Conservation (phyloP, 2,797 vertebrate species). For the Epinephelus malabaricus region DNA sequence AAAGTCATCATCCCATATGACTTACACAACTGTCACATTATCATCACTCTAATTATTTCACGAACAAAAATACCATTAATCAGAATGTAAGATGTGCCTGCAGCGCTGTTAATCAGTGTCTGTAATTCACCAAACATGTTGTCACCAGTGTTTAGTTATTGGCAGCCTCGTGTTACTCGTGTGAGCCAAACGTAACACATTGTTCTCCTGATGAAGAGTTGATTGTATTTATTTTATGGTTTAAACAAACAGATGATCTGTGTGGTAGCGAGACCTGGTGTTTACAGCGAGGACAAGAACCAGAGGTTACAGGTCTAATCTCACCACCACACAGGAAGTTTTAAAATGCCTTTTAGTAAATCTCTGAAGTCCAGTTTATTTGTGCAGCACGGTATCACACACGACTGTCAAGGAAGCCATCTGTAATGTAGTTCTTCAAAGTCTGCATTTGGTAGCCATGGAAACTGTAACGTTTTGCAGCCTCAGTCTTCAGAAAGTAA, state of each 20-base stretch:
- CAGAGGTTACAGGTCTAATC: slow-evolving; percentile 21
- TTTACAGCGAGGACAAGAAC: slow-evolving; percentile 24
- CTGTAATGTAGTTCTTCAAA: slow-evolving; percentile 7
- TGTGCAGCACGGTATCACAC: slow-evolving; percentile 2
- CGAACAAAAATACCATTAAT: neutral
- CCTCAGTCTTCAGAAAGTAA: neutral
- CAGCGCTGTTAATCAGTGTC: slow-evolving; percentile 11
- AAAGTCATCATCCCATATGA: slow-evolving; percentile 1
- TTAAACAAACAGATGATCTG: slow-evolving; percentile 57
- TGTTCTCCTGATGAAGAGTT: slow-evolving; percentile 38
- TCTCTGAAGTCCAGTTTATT: neutral
- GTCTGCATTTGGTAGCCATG: neutral
- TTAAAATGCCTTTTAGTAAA: slow-evolving; percentile 16
- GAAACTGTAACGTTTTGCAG: neutral
- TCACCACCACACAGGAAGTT: neutral
- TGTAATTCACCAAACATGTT: slow-evolving; percentile 26
- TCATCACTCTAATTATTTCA: slow-evolving; percentile 11
- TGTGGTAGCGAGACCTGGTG: slow-evolving; percentile 4
- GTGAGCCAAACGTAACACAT: slow-evolving; percentile 48
- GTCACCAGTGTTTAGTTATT: slow-evolving; percentile 41
- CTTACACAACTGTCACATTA: slow-evolving; percentile 15
- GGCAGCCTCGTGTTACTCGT: slow-evolving; percentile 21
- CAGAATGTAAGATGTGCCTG: neutral
- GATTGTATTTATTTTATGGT: slow-evolving; percentile 46
- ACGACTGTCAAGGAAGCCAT: neutral